Conservation (phyloP, 2,797 vertebrate species). For the Falco concolor region DNA sequence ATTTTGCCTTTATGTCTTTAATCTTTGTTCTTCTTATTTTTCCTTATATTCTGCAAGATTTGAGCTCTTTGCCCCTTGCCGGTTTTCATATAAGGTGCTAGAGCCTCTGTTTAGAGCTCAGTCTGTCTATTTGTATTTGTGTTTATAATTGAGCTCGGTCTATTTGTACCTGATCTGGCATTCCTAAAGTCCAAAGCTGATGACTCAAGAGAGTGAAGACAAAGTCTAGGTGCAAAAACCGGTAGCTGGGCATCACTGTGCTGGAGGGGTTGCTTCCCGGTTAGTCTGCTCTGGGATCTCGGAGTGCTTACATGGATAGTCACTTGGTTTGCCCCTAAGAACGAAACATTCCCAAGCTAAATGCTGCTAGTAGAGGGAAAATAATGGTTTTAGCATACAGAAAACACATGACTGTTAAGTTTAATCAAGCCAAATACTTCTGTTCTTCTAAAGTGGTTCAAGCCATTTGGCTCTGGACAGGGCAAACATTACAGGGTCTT, state of each 20-base stretch:
- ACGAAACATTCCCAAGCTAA: neutral
- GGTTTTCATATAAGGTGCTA: neutral
- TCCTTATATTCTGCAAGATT: neutral
- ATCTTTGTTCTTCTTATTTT: neutral
- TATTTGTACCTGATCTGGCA: neutral
- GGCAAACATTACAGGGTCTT: neutral
- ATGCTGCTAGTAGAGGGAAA: neutral
- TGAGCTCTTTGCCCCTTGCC: neutral
- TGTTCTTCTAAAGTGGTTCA: neutral
- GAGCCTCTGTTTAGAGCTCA: neutral
- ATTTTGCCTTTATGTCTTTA: neutral
- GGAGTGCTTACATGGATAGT: neutral
- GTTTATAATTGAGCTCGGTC: neutral
- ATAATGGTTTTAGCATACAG: neutral
- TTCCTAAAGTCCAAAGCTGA: neutral
- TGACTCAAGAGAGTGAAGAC: neutral
- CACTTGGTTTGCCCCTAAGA: neutral
- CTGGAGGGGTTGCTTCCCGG: neutral
- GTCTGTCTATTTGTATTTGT: neutral
- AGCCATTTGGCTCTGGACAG: neutral
- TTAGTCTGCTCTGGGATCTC: no score
- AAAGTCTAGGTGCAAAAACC: neutral
- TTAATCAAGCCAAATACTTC: neutral
- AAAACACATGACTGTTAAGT: neutral
- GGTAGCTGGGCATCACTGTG: fast-evolving